phyloP scores from a whole-genome alignment of 2,888 invertebrate species.

The Sialis fuliginosa region DNA sequence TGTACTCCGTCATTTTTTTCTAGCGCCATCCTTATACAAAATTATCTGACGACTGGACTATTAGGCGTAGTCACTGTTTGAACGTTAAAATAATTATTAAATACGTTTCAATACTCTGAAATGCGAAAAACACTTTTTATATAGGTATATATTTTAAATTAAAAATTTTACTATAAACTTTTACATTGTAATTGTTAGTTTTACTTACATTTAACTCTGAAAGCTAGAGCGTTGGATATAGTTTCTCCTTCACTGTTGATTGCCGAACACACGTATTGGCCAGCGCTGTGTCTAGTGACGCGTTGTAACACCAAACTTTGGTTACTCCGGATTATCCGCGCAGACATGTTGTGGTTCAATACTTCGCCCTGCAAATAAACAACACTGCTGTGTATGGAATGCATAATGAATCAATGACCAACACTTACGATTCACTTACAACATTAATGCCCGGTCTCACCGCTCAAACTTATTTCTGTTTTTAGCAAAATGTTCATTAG shows the following conservation, averaged over 20 bases:
- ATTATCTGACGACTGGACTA: no score
- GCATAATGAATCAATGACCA: neutral
- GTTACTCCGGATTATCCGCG: constrained; percentile 77
- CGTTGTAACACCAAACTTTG: constrained; percentile 82
- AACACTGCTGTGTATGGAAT: constrained; percentile 1
- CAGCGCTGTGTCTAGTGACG: constrained; percentile 71
- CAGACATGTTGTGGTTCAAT: constrained; percentile 70
- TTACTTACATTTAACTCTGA: constrained; percentile 76
- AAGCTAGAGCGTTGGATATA: constrained; percentile 66
- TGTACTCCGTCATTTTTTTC: no score
- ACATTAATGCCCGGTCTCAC: no score
- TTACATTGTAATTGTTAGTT: neutral
- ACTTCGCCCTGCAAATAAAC: constrained; percentile 46
- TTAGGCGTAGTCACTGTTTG: no score
- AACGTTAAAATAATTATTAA: no score
- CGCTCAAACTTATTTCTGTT: no score
- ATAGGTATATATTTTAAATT: neutral
- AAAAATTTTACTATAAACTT: neutral
- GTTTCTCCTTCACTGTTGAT: constrained; percentile 79
- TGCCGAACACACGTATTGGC: constrained; percentile 75
- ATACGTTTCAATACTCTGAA: no score
- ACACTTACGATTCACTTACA: no score
- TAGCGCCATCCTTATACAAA: no score
- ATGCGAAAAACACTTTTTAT: neutral
- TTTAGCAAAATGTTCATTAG: no score